phyloP scores from a whole-genome alignment of 2,888 invertebrate genomes.

The Archips crataeganus region DNA sequence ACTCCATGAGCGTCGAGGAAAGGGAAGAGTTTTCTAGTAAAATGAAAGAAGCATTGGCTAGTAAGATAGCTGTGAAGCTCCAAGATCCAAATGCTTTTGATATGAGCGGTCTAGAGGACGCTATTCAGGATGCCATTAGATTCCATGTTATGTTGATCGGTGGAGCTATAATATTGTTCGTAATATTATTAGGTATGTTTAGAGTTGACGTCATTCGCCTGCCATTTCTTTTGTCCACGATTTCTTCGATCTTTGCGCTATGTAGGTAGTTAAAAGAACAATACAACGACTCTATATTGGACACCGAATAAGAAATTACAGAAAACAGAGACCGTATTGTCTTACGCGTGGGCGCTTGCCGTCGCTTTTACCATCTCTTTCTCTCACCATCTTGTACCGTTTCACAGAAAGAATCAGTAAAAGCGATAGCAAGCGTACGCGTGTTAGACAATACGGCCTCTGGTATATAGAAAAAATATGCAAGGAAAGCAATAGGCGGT shows the following conservation, averaged over 20 bases:
- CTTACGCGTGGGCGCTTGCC: no score
- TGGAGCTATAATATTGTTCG: constrained; percentile 53
- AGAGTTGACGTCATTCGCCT: neutral
- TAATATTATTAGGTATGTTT: constrained; percentile 52
- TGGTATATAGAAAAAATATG: no score
- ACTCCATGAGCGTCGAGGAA: constrained; percentile 64
- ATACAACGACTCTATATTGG: no score
- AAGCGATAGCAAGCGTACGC: no score
- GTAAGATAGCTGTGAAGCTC: constrained; percentile 61
- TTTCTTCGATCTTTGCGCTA: neutral
- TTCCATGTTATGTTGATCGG: constrained; percentile 62
- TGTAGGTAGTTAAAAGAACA: neutral
- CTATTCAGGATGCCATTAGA: constrained; percentile 63
- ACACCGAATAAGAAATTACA: no score
- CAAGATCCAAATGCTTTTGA: constrained; percentile 59
- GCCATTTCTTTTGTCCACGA: neutral
- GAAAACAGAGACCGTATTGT: no score
- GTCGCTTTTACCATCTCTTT: no score
- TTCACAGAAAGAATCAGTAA: no score
- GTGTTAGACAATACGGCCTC: no score
- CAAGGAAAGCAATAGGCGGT: no score
- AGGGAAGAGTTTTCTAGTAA: constrained; percentile 65
- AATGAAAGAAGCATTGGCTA: constrained; percentile 67
- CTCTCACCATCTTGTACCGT: no score
- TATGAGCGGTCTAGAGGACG: constrained; percentile 64